phyloP scores from a whole-genome alignment of 2,797 vertebrate species.

The Siniperca obscura region DNA sequence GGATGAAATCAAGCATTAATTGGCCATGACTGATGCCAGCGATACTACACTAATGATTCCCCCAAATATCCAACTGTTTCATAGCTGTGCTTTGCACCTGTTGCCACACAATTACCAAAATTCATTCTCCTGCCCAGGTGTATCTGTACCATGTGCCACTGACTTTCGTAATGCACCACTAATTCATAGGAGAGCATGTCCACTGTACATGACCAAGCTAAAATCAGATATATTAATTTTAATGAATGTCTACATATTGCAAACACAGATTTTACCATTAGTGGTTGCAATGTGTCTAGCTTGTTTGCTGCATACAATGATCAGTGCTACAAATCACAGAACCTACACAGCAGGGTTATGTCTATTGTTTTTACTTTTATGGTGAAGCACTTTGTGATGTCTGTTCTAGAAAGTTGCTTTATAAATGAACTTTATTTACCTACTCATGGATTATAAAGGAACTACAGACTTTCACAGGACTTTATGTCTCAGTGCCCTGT shows the following conservation, averaged over 20 bases:
- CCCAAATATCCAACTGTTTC: neutral
- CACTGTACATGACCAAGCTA: neutral
- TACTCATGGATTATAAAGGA: conserved; percentile 1
- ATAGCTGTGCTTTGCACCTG: neutral
- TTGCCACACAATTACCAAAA: neutral
- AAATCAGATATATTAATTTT: conserved; percentile 30
- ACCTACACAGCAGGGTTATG: conserved; percentile 9
- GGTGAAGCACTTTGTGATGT: conserved; percentile 6
- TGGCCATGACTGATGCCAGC: neutral
- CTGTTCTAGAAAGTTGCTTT: neutral
- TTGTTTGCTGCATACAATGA: conserved; percentile 28
- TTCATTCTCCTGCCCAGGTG: neutral
- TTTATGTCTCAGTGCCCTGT: neutral
- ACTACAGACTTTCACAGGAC: neutral
- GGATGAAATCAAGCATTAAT: neutral
- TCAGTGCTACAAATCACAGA: conserved; percentile 24
- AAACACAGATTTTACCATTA: conserved; percentile 47
- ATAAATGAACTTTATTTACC: conserved; percentile 21
- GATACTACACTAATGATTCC: neutral
- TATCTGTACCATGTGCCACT: neutral
- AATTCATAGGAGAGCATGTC: neutral
- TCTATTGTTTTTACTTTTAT: conserved; percentile 11
- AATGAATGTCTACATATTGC: conserved; percentile 33
- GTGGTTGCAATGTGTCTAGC: conserved; percentile 35
- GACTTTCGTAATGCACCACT: neutral